Base-by-base conservation (phyloP, 2,888 invertebrate species). In the Cephus runcator region DNA sequence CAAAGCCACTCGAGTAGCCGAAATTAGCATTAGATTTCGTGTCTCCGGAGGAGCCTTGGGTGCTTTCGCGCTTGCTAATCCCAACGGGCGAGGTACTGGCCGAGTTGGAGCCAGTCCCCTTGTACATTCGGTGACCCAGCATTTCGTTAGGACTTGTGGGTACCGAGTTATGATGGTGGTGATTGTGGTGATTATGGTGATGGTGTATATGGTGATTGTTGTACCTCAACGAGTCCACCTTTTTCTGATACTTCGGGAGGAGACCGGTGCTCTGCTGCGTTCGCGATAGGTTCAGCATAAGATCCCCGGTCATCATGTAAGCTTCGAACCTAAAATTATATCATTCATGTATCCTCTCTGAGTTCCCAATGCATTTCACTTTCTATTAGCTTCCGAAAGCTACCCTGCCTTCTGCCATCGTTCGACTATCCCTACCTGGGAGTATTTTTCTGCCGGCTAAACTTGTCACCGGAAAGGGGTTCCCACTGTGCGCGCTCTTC, bases 261-360 rank as follows among this genome's bases (percentile, higher is more conserved):
- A 95, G 92, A 84, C 93, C 93, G 82, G 93, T 93, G 85, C 93
- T 94, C 88, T 95, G 95, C 83, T 96, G 96, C 79, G 96, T 96
- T 86, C 96, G 93, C 81, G 98, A 97, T 85, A 98, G 94, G 92
- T 98, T 98, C 86, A 98, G 94, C 91, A 98, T 98, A 89, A 98
- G 95, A 92, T 98, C 98, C 73, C 98, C 98, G 40, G 98, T 98
- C 98, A 98, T 98, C 95, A 98, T 97, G 93, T 97, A 98, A 79
- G 98, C 97, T 92, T 98, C 98, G 92, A 97, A 97, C 92, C 97
- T 95, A 77, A 90, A 80, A 85, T 56, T 56, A 56, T 56, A 56
- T 56, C 56, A 56, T 56, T 56, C 9, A 56, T 56, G 56, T 56
- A 56, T 56, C 56, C 56, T 23, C 56, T 56, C 56, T 56, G 56